Base-by-base conservation (phyloP, 2,888 invertebrate genomes). In the Eristalis arbustorum region DNA sequence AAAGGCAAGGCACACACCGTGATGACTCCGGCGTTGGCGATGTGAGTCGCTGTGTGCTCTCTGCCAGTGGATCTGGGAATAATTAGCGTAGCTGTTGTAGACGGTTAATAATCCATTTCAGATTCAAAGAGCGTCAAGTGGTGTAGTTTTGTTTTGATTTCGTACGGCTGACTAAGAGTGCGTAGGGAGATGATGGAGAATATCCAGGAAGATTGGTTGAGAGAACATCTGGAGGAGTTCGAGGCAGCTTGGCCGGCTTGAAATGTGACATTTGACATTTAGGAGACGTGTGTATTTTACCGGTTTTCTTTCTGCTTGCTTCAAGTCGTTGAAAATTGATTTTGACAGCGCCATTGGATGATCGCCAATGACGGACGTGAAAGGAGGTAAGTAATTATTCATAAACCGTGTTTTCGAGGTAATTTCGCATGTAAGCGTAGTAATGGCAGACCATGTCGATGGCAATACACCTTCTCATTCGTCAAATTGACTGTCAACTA, bases 21-120 rank as follows among this genome's bases (percentile, higher is more conserved):
- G 49, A 18, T 49, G 49, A 49, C 49, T 18, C 18, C 18, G 18
- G 18, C 49, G 18, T 0, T 34, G 18, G 57, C 67, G 18, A 59
- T 59, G 25, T 23, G 56, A 40, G 71, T 11, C 67, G 62, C 28
- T 37, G 49, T 18, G 59, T 22, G 5, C n/a, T 34, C 56, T 31
- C 57, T 40, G 67, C 13, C 13, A 25, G 61, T 64, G 67, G 49
- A 66, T 82, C 77, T 78, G 82, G 73, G 77, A 77, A 82, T 85
- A 85, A 85, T 85, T 85, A 85, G 85, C 74, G 85, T 82, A 59
- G 81, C 73, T 74, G 61, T 75, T 78, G 77, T 71, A 23, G 85
- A 77, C 57, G 82, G 85, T 85, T 82, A 78, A 78, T 85, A 82
- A 85, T 85, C 85, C 82, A 85, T 80, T n/a, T 74, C 42, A 61